Evolutionary conservation across 2,888 invertebrate genomes (phyloP), one percentile per base, ranked within the genome.

Genomic region (Syrista parreyssii): DNA sequence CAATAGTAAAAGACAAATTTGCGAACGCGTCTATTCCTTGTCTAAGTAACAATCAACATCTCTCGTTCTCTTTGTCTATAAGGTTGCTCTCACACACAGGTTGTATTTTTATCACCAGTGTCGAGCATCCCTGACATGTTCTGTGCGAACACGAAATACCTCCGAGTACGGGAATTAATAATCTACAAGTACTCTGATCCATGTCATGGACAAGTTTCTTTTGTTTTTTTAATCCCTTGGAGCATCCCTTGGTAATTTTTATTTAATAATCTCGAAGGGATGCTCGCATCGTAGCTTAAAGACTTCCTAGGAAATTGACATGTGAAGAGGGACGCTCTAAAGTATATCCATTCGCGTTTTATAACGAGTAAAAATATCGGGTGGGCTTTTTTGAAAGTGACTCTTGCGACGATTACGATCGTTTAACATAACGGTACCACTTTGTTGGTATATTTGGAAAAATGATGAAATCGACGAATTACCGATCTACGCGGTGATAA

Each of bases 241-340:
- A 9, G 55, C 55, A 55, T 55, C 55, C 23, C 55, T 55, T 23
- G 15, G 55, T 23, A 23, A 55, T 9, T 55, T 23, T 55, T 15
- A 55, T 55, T 55, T 55, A 55, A 40, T 40, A 32, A 33, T 31
- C 71, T 71, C 71, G 31, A 71, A 33, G 71, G 71, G 32, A 71
- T 33, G 71, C 71, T 71, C 71, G 31, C 71, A 33, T 71, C 15
- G 31, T 80, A 77, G 81, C 77, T 83, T 81, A 78, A 84, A 83
- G 84, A 85, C 86, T 84, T 79, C 85, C 84, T 84, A 85, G 85
- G 85, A 88, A 90, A 90, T 90, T 90, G 90, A 90, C 89, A 90
- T 84, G 86, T 86, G 85, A 86, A 83, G 86, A 86, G 86, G 86
- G 86, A 86, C 80, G 76, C 81, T 83, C 84, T 84, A 85, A 77